Conservation (phyloP, 2,888 invertebrate genomes). For the Athetis lepigone region DNA sequence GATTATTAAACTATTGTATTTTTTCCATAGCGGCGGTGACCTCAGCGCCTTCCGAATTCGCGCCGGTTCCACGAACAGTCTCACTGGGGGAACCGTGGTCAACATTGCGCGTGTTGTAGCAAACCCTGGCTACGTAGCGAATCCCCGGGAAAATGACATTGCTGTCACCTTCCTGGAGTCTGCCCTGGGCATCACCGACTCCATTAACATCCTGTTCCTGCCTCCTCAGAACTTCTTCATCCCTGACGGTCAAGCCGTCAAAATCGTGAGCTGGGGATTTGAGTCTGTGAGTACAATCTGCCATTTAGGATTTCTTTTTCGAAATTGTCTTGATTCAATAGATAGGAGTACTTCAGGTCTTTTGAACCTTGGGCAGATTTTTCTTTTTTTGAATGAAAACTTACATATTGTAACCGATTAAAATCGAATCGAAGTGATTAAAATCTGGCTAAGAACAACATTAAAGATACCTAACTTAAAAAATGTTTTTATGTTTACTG, state of each 20-base stretch:
- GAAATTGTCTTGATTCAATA: too few species aligned
- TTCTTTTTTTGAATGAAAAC: too few species aligned
- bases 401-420: too few species aligned
- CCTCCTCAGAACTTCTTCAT: conserved; percentile 70
- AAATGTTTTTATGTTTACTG: not conserved
- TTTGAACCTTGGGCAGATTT: too few species aligned
- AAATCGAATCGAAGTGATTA: too few species aligned
- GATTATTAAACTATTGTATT: too few species aligned
- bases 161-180: conserved; percentile 64
- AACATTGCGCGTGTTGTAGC: conserved; percentile 64
- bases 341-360: too few species aligned
- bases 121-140: conserved; percentile 69
- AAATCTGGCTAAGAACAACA: too few species aligned
- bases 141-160: conserved; percentile 71
- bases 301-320: too few species aligned
- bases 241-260: conserved; percentile 66
- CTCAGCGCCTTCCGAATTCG: conserved; percentile 69
- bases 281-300: conserved; percentile 70
- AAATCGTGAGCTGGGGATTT: conserved; percentile 80
- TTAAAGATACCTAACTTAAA: too few species aligned
- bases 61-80: conserved; percentile 77
- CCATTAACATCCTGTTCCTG: conserved; percentile 69
- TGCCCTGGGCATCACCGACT: conserved; percentile 65
- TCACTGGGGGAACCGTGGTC: conserved; percentile 70
- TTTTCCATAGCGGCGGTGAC: conserved; percentile 67